Evolutionary conservation across 2,113 vertebrate species (phyloP), one percentile per base, ranked within the genome.

Genomic region (Dolichallabes microphthalmus): DNA sequence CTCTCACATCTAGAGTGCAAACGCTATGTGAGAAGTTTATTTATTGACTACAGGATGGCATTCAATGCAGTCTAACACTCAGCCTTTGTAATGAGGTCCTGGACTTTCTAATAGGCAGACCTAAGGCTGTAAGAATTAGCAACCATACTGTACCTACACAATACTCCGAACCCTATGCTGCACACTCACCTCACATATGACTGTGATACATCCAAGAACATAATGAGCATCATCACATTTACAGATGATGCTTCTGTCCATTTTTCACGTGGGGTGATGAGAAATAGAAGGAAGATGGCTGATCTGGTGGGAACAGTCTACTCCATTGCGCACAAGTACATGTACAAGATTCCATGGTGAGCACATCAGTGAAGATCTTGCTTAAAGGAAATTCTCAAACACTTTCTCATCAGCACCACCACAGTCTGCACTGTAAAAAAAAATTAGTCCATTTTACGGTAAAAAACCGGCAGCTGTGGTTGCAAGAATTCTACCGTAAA

Each of bases 361-460:
- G 39, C 30, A 61, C 9, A 80, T 80, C 20, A 60, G 30, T 45
- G 57, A 61, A 32, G 30, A 60, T 55, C 76, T 60, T 88, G 79
- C 22, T 45, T 45, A 45, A 45, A 45, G 45, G 45, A 45, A 6
- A 45, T 45, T 45, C 45, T 45, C 45, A 8, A 45, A 6, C 45
- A 45, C 45, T 8, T 45, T 45, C 57, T 64, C 12, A 66, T 66
- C 83, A 86, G 81, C 74, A 88, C 81, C 90, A 64, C 64, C 60
- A 25, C 60, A 8, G 6, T 61, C 60, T 25, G 22, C n/a, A n/a
- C n/a, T n/a, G n/a, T n/a, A n/a, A n/a, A n/a, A n/a, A n/a, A n/a
- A n/a, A n/a, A n/a, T n/a, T n/a, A n/a, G n/a, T n/a, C n/a, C n/a
- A n/a, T n/a, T n/a, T n/a, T n/a, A n/a, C n/a, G n/a, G n/a, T n/a